Conservation (phyloP, 2,113 vertebrate genomes). For the Rhinichthys klamathensis region DNA sequence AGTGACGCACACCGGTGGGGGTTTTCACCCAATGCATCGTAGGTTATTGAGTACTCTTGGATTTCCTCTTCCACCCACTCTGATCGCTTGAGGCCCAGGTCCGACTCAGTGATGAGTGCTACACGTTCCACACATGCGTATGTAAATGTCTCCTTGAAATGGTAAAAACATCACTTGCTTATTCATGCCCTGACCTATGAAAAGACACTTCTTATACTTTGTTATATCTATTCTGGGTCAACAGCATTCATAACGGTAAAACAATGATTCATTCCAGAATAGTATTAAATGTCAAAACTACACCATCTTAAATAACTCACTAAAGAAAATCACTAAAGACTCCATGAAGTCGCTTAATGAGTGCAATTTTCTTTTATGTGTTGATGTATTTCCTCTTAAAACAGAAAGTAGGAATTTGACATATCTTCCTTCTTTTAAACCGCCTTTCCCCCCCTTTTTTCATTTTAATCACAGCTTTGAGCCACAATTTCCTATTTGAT, state of each 20-base stretch:
- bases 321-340: background rate
- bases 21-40: conserved; percentile 16
- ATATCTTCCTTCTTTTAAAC: background rate
- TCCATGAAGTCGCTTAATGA: background rate
- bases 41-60: conserved; percentile 36
- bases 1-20: background rate
- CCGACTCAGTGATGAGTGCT: conserved; percentile 18
- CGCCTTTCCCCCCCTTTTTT: too few species aligned
- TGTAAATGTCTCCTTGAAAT: background rate
- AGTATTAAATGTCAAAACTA: conserved; percentile 48
- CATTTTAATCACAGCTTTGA: too few species aligned
- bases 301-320: conserved; percentile 23
- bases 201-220: background rate
- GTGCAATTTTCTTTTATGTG: background rate
- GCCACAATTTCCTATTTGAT: too few species aligned
- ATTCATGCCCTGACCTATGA: conserved; percentile 37
- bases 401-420: background rate
- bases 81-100: background rate
- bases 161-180: conserved; percentile 32
- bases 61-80: conserved; percentile 41
- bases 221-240: conserved; percentile 53
- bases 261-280: conserved; percentile 53
- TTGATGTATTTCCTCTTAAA: background rate
- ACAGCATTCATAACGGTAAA: conserved; percentile 46
- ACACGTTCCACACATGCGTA: background rate